Conservation (phyloP, 2,797 vertebrate species). For the Macroramphosus scolopax region DNA sequence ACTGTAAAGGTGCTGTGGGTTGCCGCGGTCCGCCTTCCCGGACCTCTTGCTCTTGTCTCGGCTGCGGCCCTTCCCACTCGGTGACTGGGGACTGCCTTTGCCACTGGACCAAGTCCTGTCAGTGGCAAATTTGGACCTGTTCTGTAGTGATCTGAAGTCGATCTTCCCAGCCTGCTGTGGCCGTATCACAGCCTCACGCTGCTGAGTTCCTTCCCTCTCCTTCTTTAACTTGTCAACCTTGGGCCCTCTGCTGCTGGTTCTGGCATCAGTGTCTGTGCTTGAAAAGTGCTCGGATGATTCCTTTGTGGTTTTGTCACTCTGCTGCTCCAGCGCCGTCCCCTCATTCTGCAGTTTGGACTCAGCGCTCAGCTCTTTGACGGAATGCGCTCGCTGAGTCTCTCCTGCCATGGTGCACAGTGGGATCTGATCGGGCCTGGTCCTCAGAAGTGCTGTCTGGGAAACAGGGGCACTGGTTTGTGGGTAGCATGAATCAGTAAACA, state of each 20-base stretch:
- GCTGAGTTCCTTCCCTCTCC: slow-evolving; percentile 82
- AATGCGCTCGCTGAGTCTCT: slow-evolving; percentile 86
- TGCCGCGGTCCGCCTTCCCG: slow-evolving; percentile 80
- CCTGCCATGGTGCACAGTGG: slow-evolving; percentile 86
- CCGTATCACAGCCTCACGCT: slow-evolving; percentile 89
- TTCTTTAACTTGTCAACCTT: slow-evolving; percentile 74
- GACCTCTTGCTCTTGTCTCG: slow-evolving; percentile 81
- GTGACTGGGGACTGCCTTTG: slow-evolving; percentile 82
- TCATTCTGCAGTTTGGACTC: slow-evolving; percentile 81
- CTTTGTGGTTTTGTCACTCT: slow-evolving; percentile 77
- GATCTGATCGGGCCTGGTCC: slow-evolving; percentile 75
- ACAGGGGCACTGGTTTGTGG: slow-evolving; percentile 77
- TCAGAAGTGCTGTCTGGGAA: slow-evolving; percentile 75
- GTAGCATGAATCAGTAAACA: slow-evolving; percentile 63
- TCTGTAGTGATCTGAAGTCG: slow-evolving; percentile 86
- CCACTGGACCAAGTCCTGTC: slow-evolving; percentile 81
- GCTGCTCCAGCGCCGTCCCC: slow-evolving; percentile 75
- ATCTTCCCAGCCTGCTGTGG: slow-evolving; percentile 87
- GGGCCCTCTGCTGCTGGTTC: slow-evolving; percentile 56
- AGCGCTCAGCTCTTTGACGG: slow-evolving; percentile 77
- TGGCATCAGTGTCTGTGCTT: slow-evolving; percentile 70
- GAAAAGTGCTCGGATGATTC: slow-evolving; percentile 76
- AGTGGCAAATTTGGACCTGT: slow-evolving; percentile 78
- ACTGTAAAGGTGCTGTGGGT: slow-evolving; percentile 88
- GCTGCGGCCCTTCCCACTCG: slow-evolving; percentile 78